Evolutionary conservation across 2,797 vertebrate genomes (phyloP).

Genomic region (Poecilia picta): DNA sequence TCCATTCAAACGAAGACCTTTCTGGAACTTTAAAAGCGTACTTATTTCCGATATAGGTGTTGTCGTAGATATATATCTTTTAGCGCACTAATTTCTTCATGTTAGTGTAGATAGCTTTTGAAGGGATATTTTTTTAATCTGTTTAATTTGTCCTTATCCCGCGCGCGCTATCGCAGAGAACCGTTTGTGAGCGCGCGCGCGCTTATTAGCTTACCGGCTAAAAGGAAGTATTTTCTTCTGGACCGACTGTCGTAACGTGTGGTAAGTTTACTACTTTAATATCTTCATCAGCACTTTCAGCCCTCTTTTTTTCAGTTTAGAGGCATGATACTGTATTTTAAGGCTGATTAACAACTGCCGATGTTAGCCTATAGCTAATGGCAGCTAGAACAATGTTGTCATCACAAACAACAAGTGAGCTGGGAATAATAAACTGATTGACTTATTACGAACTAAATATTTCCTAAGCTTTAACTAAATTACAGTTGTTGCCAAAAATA

Average conservation of each 20-base stretch:
- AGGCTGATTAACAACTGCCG: fast-evolving
- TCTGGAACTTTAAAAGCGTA: conserved; percentile 5
- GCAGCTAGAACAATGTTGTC: background rate
- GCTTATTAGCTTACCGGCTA: conserved; percentile 66
- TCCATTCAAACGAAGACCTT: conserved; percentile 54
- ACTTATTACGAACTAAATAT: background rate
- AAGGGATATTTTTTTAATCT: conserved; percentile 10
- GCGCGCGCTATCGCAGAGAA: conserved; percentile 59
- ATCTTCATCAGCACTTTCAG: background rate
- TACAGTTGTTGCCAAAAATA: background rate
- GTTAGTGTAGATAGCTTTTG: background rate
- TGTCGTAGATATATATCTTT: background rate
- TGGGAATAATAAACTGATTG: fast-evolving
- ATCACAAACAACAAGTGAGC: background rate
- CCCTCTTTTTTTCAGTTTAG: fast-evolving
- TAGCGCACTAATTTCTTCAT: background rate
- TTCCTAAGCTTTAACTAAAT: background rate
- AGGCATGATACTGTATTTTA: background rate
- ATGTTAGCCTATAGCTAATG: background rate
- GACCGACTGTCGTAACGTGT: conserved; percentile 46
- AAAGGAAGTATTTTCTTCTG: conserved; percentile 15
- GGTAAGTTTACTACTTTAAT: conserved; percentile 58
- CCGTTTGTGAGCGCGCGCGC: conserved; percentile 47
- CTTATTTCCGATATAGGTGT: background rate
- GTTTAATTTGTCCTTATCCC: conserved; percentile 47